Percentiles rank a stretch among this genome's conserved stretches.
These are phyloP conservation scores for Acrocephalus scirpaceus DNA, from an alignment of 2,797 vertebrate genomes.

Conservation along the genomic window DNA sequence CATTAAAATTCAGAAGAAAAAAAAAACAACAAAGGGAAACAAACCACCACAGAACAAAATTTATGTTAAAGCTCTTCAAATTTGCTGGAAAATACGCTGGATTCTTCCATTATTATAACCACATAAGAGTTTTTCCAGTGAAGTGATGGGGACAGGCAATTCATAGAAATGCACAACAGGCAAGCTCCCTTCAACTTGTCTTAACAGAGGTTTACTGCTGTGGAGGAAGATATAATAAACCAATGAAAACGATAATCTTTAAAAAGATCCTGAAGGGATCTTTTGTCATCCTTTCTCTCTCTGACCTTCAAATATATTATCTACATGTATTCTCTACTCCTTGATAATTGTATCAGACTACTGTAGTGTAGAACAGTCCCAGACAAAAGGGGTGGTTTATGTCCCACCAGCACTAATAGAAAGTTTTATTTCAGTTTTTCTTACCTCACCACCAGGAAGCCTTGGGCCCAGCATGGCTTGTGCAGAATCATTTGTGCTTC, in stretches of 20 bases:
- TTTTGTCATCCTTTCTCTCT: not conserved
- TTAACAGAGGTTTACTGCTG: not conserved
- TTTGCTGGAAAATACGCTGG: not conserved
- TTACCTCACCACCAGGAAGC: not conserved
- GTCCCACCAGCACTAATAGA: not conserved
- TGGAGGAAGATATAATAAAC: not conserved
- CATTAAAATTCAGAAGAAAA: not conserved
- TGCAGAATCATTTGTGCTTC: not conserved
- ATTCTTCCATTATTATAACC: not conserved
- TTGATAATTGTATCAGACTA: not conserved
- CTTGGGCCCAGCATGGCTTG: not conserved
- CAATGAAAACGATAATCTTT: not conserved
- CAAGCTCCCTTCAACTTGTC: not conserved
- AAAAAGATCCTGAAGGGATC: not conserved
- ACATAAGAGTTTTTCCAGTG: not conserved
- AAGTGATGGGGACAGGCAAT: not conserved
- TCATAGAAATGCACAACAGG: not conserved
- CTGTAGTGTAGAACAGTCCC: not conserved
- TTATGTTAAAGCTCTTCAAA: not conserved
- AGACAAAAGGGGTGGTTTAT: not conserved
- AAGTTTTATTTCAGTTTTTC: not conserved
- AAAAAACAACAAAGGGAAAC: no score
- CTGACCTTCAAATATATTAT: not conserved
- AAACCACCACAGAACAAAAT: not conserved
- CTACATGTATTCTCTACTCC: not conserved